A percentile compares a stretch with the other conserved stretches of the same genome.
phyloP scores from a whole-genome alignment of 2,113 vertebrate species.

The Passer domesticus region DNA sequence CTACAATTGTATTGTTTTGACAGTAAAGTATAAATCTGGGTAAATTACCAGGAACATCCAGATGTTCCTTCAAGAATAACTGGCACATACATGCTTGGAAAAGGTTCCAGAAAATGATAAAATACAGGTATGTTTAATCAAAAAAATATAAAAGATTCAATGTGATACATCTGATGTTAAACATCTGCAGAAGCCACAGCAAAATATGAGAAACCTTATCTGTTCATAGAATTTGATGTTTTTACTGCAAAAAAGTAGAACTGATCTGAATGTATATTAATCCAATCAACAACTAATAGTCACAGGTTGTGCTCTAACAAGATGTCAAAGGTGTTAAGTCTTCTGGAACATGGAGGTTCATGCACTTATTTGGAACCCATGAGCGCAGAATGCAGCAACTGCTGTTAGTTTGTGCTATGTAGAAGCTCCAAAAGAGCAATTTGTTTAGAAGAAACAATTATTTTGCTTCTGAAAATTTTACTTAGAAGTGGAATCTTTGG shows the following conservation, averaged over 20 bases:
- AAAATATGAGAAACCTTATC: neutral
- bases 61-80: neutral
- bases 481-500: neutral
- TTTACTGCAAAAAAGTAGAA: neutral
- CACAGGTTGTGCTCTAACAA: neutral
- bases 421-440: neutral
- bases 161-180: neutral
- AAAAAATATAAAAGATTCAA: neutral
- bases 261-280: neutral
- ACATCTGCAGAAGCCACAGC: neutral
- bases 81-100: neutral
- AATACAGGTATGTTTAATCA: neutral
- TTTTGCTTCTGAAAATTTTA: constrained; percentile 12
- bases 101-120: neutral
- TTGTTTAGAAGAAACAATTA: neutral
- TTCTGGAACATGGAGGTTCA: neutral
- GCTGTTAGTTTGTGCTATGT: neutral
- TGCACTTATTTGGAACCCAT: neutral
- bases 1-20: neutral
- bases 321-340: neutral
- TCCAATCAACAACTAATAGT: neutral
- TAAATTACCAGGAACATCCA: constrained; percentile 1
- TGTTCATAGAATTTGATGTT: neutral
- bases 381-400: neutral
- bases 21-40: neutral